Evolutionary conservation across 2,113 vertebrate genomes (phyloP), one percentile per base, ranked within the genome.

Genomic region (Crocuta crocuta): DNA sequence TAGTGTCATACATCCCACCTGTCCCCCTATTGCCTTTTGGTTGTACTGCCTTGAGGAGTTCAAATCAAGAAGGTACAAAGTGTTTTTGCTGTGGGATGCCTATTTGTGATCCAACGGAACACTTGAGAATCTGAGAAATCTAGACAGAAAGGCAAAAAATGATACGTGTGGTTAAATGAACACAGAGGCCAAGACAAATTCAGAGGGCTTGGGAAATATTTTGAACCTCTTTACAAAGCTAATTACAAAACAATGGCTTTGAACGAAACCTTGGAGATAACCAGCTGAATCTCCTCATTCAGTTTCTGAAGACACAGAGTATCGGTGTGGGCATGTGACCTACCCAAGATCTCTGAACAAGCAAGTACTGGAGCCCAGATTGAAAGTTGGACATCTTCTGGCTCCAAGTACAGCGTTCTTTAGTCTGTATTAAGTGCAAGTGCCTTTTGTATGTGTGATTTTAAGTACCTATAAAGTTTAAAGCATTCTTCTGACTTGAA

Each of bases 1-100:
- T 80, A 97, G 31, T 90, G 23, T 95, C 95, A 96, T 71, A 83
- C 84, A 70, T 48, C 31, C 92, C 81, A 92, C 76, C 84, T 97
- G 95, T 80, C 83, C 58, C 91, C 78, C 81, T 50, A 10, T 81
- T 43, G 50, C 83, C 16, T 89, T 94, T 91, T 84, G 70, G 82
- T 97, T 94, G 45, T 1, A 65, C 39, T 94, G 61, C 85, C 74
- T 43, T 43, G 43, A 94, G 82, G 66, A 88, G 28, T 43, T 83
- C 90, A 79, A 53, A 74, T 53, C 78, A 81, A 88, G 65, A 96
- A 95, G 43, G 94, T 96, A 94, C 65, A 91, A 78, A 94, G 31
- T 95, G 88, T 85, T 94, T 96, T 95, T 79, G 80, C 84, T 89
- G 5, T 80, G 66, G 45, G 39, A 79, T 96, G 71, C 33, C 79